Percentiles rank a stretch among this genome's conserved stretches.
Conservation (phyloP, 2,888 invertebrate species). For the Nomada fabriciana region DNA sequence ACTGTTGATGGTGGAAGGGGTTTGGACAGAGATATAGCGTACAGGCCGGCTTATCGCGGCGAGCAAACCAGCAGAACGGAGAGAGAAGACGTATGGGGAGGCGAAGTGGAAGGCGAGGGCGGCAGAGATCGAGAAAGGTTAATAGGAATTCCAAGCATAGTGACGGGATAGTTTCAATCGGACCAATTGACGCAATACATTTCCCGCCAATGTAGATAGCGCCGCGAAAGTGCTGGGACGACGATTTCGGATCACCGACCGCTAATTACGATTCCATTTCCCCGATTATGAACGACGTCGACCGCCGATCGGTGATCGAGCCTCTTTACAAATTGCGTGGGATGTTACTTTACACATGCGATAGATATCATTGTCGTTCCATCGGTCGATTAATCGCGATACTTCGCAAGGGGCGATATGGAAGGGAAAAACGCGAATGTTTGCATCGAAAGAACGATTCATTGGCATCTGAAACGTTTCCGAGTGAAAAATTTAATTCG, state of each 20-base stretch:
- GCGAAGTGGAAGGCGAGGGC: conserved; percentile 42
- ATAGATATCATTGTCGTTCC: neutral
- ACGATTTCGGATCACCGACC: conserved; percentile 56
- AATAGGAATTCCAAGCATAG: conserved; percentile 80
- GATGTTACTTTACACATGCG: too few relatives aligned
- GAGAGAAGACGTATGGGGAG: conserved; percentile 35
- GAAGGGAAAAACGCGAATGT: neutral
- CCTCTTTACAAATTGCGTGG: neutral
- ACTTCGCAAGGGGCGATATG: neutral
- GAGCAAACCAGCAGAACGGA: conserved; percentile 33
- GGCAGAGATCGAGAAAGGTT: conserved; percentile 67
- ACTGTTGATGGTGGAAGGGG: conserved; percentile 64
- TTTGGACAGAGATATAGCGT: conserved; percentile 44
- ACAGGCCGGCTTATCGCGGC: neutral
- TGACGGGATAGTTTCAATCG: conserved; percentile 80
- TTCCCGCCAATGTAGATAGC: conserved; percentile 71
- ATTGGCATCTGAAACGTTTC: neutral
- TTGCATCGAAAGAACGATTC: neutral
- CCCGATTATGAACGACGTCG: conserved; percentile 37
- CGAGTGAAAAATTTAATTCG: conserved; percentile 25
- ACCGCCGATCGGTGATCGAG: conserved; percentile 14
- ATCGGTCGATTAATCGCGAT: conserved; percentile 12
- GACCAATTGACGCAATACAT: conserved; percentile 81
- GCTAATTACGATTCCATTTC: conserved; percentile 73
- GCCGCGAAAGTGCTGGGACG: conserved; percentile 33